phyloP scores from a whole-genome alignment of 30 jellyfish, hydroid and myxozoan genomes.

The Hydractinia echinata region DNA sequence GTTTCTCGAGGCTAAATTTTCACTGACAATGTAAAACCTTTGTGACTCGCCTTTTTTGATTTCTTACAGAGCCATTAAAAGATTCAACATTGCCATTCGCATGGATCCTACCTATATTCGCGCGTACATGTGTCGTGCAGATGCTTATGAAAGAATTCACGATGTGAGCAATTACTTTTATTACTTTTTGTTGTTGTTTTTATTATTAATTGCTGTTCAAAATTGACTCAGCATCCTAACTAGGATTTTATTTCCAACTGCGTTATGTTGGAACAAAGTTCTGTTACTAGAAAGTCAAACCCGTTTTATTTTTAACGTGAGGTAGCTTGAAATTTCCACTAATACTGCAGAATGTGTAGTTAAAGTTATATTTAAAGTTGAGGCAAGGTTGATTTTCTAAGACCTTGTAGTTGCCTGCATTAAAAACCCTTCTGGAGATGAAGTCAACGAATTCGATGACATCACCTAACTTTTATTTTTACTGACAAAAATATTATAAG shows the following conservation, averaged over 20 bases:
- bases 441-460: too few species aligned
- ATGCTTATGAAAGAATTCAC: constrained; percentile 45
- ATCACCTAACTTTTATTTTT: too few species aligned
- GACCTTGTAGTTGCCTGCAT: too few species aligned
- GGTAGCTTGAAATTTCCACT: too few species aligned
- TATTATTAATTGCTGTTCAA: neutral
- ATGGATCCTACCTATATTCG: constrained; percentile 77
- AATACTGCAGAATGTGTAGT: too few species aligned
- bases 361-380: too few species aligned
- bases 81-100: constrained; percentile 65
- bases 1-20: neutral
- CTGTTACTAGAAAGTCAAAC: too few species aligned
- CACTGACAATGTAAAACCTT: neutral
- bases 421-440: too few species aligned
- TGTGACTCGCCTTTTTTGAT: neutral
- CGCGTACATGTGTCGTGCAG: constrained; percentile 82
- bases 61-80: constrained; percentile 61
- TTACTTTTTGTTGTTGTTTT: neutral
- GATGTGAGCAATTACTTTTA: constrained; percentile 17
- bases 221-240: neutral
- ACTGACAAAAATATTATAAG: too few species aligned
- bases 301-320: too few species aligned
- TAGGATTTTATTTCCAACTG: neutral
- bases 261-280: neutral
- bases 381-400: too few species aligned